phyloP scores from a whole-genome alignment of 2,888 invertebrate species.

The Drosophila mettleri region DNA sequence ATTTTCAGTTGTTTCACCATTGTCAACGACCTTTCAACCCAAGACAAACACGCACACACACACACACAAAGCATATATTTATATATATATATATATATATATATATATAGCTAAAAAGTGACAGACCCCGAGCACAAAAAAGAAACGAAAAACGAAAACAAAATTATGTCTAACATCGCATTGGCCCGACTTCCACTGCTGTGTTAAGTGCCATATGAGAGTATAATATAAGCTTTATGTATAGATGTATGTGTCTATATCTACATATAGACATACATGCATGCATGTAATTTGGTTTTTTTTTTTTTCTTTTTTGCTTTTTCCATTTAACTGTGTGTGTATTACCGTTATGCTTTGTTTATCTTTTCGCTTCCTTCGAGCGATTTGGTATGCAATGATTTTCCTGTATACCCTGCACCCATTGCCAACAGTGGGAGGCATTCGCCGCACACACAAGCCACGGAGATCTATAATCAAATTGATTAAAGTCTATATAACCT shows the following conservation, averaged over 20 bases:
- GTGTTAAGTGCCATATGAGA: slow-evolving; percentile 61
- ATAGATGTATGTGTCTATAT: slow-evolving; percentile 12
- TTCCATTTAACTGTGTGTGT: slow-evolving; percentile 8
- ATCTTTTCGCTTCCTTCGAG: slow-evolving; percentile 45
- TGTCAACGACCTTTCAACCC: slow-evolving; percentile 66
- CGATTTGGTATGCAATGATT: slow-evolving; percentile 44
- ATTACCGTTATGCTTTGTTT: slow-evolving; percentile 35
- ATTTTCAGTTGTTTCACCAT: slow-evolving; percentile 64
- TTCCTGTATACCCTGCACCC: background rate
- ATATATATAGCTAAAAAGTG: slow-evolving; percentile 20
- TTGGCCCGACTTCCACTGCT: slow-evolving; percentile 56
- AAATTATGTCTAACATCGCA: slow-evolving; percentile 69
- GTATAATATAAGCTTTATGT: slow-evolving; percentile 56
- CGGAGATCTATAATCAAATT: too few species aligned
- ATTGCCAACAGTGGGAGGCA: background rate
- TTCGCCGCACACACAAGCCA: too few species aligned
- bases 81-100: slow-evolving; percentile 15
- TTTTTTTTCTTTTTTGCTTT: background rate
- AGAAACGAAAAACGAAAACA: slow-evolving; percentile 42
- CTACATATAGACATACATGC: slow-evolving; percentile 14
- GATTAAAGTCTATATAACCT: too few species aligned
- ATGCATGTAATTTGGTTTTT: slow-evolving; percentile 26
- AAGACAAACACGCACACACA: slow-evolving; percentile 17
- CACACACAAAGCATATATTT: slow-evolving; percentile 10
- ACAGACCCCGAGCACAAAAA: slow-evolving; percentile 8